Evolutionary conservation across 35 echinoderm and acorn worm species (phyloP), one percentile per base, ranked within the genome.

Genomic region (Stichopus chloronotus): DNA sequence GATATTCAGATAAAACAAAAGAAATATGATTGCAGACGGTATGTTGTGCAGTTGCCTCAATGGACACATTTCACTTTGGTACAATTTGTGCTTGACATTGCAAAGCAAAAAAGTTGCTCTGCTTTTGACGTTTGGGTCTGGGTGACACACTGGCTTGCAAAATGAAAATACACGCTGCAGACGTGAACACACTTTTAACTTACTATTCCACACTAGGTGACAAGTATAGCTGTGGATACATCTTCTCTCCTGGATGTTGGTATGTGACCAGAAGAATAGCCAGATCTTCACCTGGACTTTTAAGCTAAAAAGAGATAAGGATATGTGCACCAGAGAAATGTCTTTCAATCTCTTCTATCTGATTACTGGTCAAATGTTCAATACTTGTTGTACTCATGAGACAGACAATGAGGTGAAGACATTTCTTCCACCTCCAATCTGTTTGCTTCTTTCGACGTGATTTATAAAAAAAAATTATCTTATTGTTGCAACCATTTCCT

Each of bases 131-230:
- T 43, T 43, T 43, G 30, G 30, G 30, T 43, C 30, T 43, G 30
- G 30, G 30, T 43, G 30, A 43, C 30, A 43, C 30, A 43, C 30
- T 43, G 30, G 30, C 30, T 43, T 43, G 30, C 30, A 43, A 43
- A 43, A 43, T 43, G 30, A 43, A 43, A 43, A 43, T 43, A 43
- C 30, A 43, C 3, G 30, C 30, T 43, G 30, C 30, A 43, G 30
- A 43, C 30, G 30, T 43, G 30, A 43, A 43, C 30, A 3, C 30
- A 0, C 30, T 43, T 43, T 43, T 81, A 65, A 53, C 95, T 95
- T 88, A 99, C 97, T 94, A 90, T 96, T 99, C 97, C 52, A 99
- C 95, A 92, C 97, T 87, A 52, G 97, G 97, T 92, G 97, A 99
- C 20, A 99, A 74, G 78, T 96, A 99, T 72, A 99, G 97, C 55